phyloP scores from a whole-genome alignment of 1,140 invertebrate species.

The Delia radicum region DNA sequence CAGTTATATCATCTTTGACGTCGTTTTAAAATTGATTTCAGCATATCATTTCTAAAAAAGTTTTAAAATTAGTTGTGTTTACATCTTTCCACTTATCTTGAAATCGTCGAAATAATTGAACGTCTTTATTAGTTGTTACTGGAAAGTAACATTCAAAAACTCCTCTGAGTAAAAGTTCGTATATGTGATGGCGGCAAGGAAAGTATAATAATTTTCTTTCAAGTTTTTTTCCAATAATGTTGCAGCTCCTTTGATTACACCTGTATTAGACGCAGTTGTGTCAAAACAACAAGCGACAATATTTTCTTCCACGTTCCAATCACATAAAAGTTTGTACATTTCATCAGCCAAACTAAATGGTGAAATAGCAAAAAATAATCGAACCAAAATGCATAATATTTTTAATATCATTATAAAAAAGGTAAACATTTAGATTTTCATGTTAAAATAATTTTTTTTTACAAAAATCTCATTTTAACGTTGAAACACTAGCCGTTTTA shows the following conservation, averaged over 20 bases:
- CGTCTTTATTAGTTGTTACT: background rate
- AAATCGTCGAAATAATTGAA: background rate
- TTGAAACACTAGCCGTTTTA: no score
- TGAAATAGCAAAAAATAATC: no score
- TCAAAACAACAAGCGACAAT: conserved; percentile 5
- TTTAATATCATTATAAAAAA: no score
- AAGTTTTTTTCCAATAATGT: conserved; percentile 18
- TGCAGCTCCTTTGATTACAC: background rate
- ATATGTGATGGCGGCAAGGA: conserved; percentile 7
- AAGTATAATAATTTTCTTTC: background rate
- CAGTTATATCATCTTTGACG: no score
- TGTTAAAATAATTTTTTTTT: no score
- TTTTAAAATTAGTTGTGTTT: background rate
- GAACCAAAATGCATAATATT: no score
- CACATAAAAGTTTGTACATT: no score
- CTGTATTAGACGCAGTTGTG: background rate
- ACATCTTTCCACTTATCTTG: background rate
- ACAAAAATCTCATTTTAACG: no score
- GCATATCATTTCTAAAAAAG: background rate
- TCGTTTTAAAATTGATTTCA: background rate
- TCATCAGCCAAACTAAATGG: no score
- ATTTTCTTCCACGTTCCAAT: background rate
- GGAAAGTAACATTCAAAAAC: conserved; percentile 13
- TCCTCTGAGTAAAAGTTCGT: no score
- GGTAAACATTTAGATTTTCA: no score